Conservation (phyloP, 1,140 invertebrate genomes). For the Tetragonula clypearis region DNA sequence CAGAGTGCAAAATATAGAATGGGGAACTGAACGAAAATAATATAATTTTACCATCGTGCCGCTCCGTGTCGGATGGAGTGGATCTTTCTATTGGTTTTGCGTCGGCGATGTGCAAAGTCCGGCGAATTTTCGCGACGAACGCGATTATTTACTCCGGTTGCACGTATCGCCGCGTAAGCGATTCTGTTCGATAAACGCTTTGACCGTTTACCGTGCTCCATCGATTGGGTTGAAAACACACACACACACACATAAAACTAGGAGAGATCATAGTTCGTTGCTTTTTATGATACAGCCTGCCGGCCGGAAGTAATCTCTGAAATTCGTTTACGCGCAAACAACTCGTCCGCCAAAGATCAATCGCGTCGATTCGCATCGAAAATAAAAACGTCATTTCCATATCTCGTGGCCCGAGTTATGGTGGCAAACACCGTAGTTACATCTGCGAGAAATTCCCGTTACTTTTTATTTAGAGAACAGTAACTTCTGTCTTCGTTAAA, state of each 20-base stretch:
- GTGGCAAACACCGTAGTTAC: neutral
- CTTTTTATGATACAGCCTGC: constrained; percentile 30
- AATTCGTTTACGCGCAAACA: constrained; percentile 50
- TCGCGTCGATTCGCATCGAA: neutral
- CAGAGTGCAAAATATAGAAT: neutral
- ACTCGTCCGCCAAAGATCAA: constrained; percentile 16
- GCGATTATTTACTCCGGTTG: constrained; percentile 30
- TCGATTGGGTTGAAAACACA: constrained; percentile 5
- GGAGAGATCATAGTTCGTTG: constrained; percentile 47
- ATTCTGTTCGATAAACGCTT: constrained; percentile 34
- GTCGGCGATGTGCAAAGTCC: too few species aligned
- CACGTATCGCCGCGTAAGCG: constrained; percentile 36
- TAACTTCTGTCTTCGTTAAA: neutral
- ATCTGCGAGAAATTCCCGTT: neutral
- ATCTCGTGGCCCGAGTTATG: neutral
- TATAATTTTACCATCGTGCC: neutral
- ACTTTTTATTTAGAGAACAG: neutral
- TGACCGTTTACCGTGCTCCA: constrained; percentile 47
- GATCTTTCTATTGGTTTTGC: neutral
- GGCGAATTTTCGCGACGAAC: constrained; percentile 12
- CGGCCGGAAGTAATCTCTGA: constrained; percentile 42
- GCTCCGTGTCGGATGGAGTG: neutral
- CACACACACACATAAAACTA: neutral
- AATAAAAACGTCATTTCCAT: neutral
- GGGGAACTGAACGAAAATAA: neutral